phyloP scores from a whole-genome alignment of 2,888 invertebrate genomes.

The Papilio protenor region DNA sequence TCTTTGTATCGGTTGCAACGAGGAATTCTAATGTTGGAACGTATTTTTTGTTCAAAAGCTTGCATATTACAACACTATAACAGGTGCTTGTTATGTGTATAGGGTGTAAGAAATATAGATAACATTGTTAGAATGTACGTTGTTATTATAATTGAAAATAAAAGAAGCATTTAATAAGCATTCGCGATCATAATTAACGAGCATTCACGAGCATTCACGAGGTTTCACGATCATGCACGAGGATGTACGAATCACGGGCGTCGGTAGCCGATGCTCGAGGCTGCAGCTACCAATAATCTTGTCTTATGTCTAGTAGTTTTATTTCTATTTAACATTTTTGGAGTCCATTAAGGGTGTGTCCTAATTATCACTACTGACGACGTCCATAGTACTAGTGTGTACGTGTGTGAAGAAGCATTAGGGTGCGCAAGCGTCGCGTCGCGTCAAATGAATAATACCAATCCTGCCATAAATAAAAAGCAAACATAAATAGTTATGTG shows the following conservation, averaged over 20 bases:
- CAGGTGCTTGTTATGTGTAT: not conserved
- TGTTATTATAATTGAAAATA: not conserved
- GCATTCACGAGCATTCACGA: not conserved
- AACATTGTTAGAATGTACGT: not conserved
- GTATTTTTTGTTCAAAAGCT: slow-evolving; percentile 1
- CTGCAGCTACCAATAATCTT: no score
- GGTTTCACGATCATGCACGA: not conserved
- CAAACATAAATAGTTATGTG: not conserved
- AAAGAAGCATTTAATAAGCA: not conserved
- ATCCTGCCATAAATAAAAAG: not conserved
- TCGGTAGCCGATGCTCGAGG: no score
- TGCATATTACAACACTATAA: not conserved
- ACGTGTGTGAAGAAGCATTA: no score
- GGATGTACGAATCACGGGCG: not conserved
- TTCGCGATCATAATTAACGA: not conserved
- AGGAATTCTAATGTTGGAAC: not conserved
- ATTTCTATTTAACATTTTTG: no score
- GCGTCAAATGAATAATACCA: not conserved
- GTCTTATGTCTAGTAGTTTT: no score
- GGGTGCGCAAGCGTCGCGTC: not conserved
- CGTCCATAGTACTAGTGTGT: no score
- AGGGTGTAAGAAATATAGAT: not conserved
- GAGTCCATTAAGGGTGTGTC: no score
- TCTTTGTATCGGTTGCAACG: not conserved
- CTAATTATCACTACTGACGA: no score